Evolutionary conservation across 1,140 invertebrate genomes (phyloP).

Genomic region (Caenorhabditis brenneri): DNA sequence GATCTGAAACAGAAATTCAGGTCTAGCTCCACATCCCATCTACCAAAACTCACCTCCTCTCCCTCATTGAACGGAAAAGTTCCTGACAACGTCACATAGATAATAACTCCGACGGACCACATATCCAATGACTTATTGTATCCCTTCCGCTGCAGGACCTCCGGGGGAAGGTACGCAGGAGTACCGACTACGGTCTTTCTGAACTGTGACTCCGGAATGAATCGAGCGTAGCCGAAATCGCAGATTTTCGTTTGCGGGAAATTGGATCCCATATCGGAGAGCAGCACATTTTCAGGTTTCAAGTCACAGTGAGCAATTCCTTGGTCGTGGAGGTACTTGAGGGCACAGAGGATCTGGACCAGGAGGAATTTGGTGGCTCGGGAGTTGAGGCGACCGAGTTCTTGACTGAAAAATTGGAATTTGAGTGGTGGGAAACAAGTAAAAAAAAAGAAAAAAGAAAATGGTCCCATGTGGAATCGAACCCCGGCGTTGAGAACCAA

Average conservation of each 20-base stretch:
- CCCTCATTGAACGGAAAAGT: conserved; percentile 99
- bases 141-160: conserved; percentile 86
- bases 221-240: conserved; percentile 97
- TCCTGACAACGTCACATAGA: conserved; percentile 89
- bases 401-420: conserved; percentile 56
- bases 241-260: conserved; percentile 81
- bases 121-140: conserved; percentile 98
- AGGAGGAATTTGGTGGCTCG: conserved; percentile 66
- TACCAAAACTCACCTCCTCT: conserved; percentile 82
- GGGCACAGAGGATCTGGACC: conserved; percentile 85
- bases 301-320: conserved; percentile 78
- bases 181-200: conserved; percentile 95
- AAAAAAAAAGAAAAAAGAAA: neutral
- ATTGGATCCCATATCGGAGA: conserved; percentile 62
- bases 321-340: conserved; percentile 95
- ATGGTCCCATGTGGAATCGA: no score
- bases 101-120: conserved; percentile 99
- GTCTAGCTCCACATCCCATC: neutral
- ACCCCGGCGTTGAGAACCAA: no score
- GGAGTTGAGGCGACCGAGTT: conserved; percentile 62
- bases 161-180: conserved; percentile 84
- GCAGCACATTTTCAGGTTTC: conserved; percentile 78
- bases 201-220: conserved; percentile 98
- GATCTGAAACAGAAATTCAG: conserved; percentile 44
- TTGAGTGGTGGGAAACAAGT: neutral